These are phyloP conservation scores for Melanaphis sacchari DNA, from an alignment of 1,140 invertebrate genomes.

Conservation along the genomic window DNA sequence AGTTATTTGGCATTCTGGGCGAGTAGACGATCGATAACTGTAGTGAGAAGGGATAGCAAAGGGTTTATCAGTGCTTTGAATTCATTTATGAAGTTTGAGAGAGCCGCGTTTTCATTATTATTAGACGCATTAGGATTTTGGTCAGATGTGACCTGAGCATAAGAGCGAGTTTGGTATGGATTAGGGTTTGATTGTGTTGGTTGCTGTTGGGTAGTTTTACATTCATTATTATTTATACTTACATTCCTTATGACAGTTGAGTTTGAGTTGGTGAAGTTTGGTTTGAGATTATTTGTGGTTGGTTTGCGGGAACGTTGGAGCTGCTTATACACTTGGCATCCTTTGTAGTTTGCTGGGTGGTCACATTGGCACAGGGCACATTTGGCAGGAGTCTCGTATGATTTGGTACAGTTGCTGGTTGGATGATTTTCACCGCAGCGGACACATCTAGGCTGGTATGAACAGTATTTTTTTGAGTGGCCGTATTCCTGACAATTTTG, in stretches of 20 bases:
- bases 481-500: too few species aligned
- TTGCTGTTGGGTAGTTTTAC: neutral
- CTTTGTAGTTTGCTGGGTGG: neutral
- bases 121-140: neutral
- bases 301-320: neutral
- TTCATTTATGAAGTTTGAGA: too few species aligned
- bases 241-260: neutral
- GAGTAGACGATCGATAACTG: neutral
- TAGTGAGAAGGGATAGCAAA: neutral
- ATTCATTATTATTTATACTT: neutral
- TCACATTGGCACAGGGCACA: neutral
- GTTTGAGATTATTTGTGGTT: neutral
- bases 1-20: constrained; percentile 34
- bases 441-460: constrained; percentile 61
- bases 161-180: too few species aligned
- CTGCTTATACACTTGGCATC: neutral
- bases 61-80: too few species aligned
- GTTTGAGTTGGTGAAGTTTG: neutral
- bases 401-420: constrained; percentile 63
- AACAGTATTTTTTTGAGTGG: constrained; percentile 63
- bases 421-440: constrained; percentile 63
- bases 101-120: too few species aligned
- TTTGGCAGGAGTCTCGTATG: constrained; percentile 18
- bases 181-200: neutral
- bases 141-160: neutral